These are phyloP conservation scores for Astur gentilis DNA, from an alignment of 2,113 vertebrate genomes.

Conservation along the genomic window DNA sequence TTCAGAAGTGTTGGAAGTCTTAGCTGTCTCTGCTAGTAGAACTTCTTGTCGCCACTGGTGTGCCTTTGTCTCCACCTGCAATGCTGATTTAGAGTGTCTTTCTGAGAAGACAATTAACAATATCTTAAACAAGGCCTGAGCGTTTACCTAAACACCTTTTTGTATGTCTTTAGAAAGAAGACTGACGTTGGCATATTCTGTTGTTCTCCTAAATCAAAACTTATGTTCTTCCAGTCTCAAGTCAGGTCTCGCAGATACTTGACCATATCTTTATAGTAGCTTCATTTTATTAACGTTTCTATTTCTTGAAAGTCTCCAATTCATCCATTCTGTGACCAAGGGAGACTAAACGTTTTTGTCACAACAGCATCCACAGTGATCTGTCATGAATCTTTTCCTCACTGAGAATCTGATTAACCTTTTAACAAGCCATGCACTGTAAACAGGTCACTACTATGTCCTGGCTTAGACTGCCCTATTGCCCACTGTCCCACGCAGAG, in stretches of 20 bases:
- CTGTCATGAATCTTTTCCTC: not conserved
- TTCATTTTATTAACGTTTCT: not conserved
- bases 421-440: not conserved
- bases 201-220: not conserved
- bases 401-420: not conserved
- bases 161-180: not conserved
- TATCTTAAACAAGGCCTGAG: not conserved
- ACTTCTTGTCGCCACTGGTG: not conserved
- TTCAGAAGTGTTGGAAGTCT: not conserved
- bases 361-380: not conserved
- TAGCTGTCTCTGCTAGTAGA: not conserved
- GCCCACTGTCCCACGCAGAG: fast-evolving
- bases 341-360: not conserved
- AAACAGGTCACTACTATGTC: not conserved
- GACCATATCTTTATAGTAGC: not conserved
- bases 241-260: not conserved
- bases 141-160: not conserved
- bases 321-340: not conserved
- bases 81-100: not conserved
- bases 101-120: not conserved
- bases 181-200: not conserved
- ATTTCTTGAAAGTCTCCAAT: not conserved
- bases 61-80: not conserved
- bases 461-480: not conserved
- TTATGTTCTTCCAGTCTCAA: not conserved